Conservation (phyloP, 2,797 vertebrate species). For the Schizopygopsis pylzovi region DNA sequence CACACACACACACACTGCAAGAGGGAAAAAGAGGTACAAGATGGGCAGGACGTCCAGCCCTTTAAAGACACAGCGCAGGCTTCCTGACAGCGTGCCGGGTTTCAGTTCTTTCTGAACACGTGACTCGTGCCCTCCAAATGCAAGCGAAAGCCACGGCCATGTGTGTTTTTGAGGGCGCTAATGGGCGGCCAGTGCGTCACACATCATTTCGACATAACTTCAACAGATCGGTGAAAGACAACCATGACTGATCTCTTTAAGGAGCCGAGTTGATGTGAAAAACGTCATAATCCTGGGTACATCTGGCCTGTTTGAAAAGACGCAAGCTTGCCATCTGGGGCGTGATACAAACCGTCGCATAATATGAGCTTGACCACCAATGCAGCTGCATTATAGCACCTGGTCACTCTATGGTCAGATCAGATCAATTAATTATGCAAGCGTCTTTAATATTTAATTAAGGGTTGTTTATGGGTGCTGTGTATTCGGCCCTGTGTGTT, state of each 20-base stretch:
- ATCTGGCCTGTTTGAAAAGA: conserved; percentile 52
- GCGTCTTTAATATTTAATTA: conserved; percentile 46
- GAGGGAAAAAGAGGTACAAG: conserved; percentile 56
- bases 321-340: conserved; percentile 44
- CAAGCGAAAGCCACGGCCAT: neutral
- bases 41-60: conserved; percentile 65
- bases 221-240: conserved; percentile 19
- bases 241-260: conserved; percentile 43
- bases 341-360: neutral
- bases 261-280: conserved; percentile 42
- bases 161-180: conserved; percentile 10
- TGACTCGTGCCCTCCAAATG: conserved; percentile 55
- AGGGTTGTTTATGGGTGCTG: conserved; percentile 23
- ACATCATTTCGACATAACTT: conserved; percentile 1
- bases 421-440: conserved; percentile 45
- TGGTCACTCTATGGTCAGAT: conserved; percentile 37
- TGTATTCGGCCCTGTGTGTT: neutral
- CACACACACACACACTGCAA: conserved; percentile 57
- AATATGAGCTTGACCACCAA: conserved; percentile 43
- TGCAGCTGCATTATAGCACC: conserved; percentile 48
- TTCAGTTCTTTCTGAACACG: conserved; percentile 63
- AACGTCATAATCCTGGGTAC: conserved; percentile 35
- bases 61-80: conserved; percentile 71
- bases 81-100: conserved; percentile 61
- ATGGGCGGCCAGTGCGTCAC: neutral